Conservation (phyloP, 2,113 vertebrate genomes). For the Petromus typicus region DNA sequence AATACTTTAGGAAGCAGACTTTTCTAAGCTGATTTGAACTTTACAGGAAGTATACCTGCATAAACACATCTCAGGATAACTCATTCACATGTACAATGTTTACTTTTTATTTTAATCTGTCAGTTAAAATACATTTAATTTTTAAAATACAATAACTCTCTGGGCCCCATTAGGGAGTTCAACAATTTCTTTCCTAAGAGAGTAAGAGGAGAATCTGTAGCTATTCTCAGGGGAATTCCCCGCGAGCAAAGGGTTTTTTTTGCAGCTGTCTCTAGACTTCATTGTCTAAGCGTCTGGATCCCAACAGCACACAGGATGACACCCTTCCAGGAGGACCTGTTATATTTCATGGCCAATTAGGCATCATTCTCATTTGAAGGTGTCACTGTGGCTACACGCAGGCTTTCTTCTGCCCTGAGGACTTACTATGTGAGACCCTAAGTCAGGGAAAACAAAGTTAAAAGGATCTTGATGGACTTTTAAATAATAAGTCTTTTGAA, state of each 20-base stretch:
- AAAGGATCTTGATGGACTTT: neutral
- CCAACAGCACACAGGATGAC: neutral
- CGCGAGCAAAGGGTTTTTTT: no score
- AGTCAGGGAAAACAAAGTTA: neutral
- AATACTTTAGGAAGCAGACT: neutral
- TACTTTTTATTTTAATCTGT: neutral
- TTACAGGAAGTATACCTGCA: neutral
- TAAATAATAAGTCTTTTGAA: neutral
- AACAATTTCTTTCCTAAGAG: neutral
- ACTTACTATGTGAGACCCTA: neutral
- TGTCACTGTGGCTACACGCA: no score
- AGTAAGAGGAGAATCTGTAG: neutral
- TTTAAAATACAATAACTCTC: neutral
- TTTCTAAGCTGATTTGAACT: neutral
- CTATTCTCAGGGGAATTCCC: neutral
- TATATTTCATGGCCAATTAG: rapidly evolving
- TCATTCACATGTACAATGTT: neutral
- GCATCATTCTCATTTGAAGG: neutral
- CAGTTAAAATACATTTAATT: neutral
- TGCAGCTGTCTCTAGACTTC: neutral
- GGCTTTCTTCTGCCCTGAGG: rapidly evolving
- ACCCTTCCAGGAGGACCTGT: neutral
- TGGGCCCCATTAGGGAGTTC: neutral
- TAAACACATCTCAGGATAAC: no score
- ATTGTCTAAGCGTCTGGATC: neutral